Conservation (phyloP, 2,888 invertebrate species). For the Drosophila quinaria region DNA sequence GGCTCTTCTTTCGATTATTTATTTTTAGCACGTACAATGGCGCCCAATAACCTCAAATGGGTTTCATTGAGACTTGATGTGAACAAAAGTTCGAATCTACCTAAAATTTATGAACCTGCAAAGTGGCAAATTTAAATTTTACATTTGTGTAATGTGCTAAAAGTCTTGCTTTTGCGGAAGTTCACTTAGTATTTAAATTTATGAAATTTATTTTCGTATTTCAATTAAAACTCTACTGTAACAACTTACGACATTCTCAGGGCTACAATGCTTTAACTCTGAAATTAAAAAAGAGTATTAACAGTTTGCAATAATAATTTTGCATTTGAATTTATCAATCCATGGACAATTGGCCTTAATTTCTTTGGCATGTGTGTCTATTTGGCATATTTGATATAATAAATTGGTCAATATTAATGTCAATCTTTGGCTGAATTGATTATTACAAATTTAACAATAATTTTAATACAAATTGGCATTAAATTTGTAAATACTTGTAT, state of each 20-base stretch:
- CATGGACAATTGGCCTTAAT: background rate
- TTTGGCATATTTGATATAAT: background rate
- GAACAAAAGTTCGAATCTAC: conserved; percentile 50
- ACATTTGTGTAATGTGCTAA: conserved; percentile 28
- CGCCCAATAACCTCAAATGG: conserved; percentile 57
- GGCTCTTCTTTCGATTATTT: conserved; percentile 45
- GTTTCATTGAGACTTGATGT: conserved; percentile 40
- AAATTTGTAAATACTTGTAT: conserved; percentile 8
- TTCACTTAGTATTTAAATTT: conserved; percentile 22
- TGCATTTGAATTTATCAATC: background rate
- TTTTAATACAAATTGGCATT: conserved; percentile 5
- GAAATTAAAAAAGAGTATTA: background rate
- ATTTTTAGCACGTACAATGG: conserved; percentile 58
- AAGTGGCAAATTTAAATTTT: conserved; percentile 54
- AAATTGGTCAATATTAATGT: background rate
- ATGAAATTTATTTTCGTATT: conserved; percentile 8
- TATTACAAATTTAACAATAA: background rate
- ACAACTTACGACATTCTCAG: background rate
- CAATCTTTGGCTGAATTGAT: too few relatives aligned
- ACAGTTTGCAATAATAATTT: background rate
- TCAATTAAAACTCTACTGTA: conserved; percentile 32
- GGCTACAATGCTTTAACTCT: background rate
- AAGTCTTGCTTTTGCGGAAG: conserved; percentile 27
- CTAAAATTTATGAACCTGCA: conserved; percentile 54
- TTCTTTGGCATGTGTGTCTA: background rate